A percentile compares a stretch with the other conserved stretches of the same genome.
phyloP scores from a whole-genome alignment of 2,797 vertebrate genomes.

The Oceanodroma leucorhoa region DNA sequence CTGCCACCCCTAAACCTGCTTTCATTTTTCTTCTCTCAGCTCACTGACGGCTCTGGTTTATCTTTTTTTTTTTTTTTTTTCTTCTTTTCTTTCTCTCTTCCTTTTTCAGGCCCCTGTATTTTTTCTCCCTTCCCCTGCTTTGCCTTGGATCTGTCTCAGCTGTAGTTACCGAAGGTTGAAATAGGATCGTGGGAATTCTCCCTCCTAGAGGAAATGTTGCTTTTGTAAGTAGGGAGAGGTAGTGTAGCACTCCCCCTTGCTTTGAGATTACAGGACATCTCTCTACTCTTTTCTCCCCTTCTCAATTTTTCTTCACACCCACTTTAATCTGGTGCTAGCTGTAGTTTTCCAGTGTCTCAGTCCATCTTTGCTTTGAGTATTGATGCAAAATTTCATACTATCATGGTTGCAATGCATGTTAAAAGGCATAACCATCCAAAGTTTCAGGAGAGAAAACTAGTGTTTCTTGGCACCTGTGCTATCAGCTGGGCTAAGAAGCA shows the following conservation, averaged over 20 bases:
- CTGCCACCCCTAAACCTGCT: neutral
- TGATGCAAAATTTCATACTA: neutral
- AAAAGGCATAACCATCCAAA: neutral
- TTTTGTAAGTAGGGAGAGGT: neutral
- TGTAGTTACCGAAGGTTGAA: neutral
- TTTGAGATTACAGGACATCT: neutral
- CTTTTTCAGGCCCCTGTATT: neutral
- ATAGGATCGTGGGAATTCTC: neutral
- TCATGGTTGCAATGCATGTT: fast-evolving
- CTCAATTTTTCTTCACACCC: neutral
- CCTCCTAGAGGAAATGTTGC: neutral
- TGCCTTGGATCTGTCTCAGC: neutral
- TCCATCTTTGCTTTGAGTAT: neutral
- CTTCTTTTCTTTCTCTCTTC: too few relatives aligned
- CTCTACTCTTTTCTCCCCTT: fast-evolving
- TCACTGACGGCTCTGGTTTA: neutral
- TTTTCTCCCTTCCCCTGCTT: neutral
- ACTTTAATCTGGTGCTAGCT: neutral
- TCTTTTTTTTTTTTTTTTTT: neutral
- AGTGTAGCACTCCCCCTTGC: neutral
- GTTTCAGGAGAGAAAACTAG: neutral
- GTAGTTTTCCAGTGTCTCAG: neutral
- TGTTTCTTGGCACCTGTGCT: neutral
- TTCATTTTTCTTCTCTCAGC: neutral
- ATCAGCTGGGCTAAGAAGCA: neutral